Percentiles rank a stretch among this genome's conserved stretches.
Conservation (phyloP, 2,797 vertebrate species). For the Distichodus sexfasciatus region DNA sequence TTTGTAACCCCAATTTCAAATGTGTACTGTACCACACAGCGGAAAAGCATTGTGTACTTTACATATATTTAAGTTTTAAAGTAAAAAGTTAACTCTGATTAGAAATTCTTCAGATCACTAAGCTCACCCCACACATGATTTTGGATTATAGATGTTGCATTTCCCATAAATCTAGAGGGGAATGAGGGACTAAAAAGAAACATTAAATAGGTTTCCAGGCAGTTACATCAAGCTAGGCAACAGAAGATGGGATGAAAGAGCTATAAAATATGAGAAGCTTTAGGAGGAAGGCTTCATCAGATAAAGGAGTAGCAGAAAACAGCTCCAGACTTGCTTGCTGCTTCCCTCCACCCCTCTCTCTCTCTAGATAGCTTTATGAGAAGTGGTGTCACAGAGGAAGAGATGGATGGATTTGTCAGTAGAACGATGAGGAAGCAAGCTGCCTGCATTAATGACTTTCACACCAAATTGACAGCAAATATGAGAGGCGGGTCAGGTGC, state of each 20-base stretch:
- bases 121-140: too few species aligned
- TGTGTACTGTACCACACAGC: too few species aligned
- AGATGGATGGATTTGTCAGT: background rate
- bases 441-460: background rate
- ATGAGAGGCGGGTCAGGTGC: background rate
- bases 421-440: constrained; percentile 1
- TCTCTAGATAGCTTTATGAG: background rate
- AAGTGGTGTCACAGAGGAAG: background rate
- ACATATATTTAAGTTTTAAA: too few species aligned
- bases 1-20: too few species aligned
- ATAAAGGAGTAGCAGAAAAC: background rate
- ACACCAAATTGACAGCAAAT: background rate
- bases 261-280: background rate
- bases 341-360: background rate
- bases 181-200: too few species aligned
- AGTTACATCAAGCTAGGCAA: background rate
- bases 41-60: too few species aligned
- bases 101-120: too few species aligned
- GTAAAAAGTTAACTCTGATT: too few species aligned
- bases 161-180: too few species aligned
- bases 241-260: background rate
- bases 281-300: background rate
- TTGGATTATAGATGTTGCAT: background rate
- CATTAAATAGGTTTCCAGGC: background rate
- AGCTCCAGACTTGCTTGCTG: background rate